Conservation (phyloP, 2,113 vertebrate genomes). For the Neofelis nebulosa region DNA sequence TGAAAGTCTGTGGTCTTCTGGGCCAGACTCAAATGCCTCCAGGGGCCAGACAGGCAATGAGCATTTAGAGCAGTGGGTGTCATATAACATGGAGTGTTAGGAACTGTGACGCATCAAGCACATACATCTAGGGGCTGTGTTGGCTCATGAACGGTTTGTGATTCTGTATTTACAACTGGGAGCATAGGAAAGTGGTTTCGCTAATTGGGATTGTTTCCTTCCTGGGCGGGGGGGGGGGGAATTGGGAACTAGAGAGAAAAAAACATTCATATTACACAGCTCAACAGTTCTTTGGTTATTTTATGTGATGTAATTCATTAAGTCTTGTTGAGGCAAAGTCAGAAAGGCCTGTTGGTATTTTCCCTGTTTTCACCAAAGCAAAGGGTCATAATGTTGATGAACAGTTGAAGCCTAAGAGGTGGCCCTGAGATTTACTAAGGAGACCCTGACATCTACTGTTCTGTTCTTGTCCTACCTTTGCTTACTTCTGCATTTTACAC, state of each 20-base stretch:
- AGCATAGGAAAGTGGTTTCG: background rate
- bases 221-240: too few species aligned
- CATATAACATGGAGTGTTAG: background rate
- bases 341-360: background rate
- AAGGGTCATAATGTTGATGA: background rate
- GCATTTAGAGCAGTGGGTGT: background rate
- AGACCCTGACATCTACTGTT: background rate
- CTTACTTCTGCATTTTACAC: background rate
- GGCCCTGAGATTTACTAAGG: background rate
- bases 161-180: background rate
- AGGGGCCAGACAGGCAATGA: background rate
- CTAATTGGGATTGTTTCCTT: background rate
- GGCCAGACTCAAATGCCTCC: background rate
- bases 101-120: background rate
- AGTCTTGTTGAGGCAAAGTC: background rate
- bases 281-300: background rate
- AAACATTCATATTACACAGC: background rate
- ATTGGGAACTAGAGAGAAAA: background rate
- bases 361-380: background rate
- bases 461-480: background rate
- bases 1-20: background rate
- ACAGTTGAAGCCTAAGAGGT: background rate
- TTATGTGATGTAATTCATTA: background rate
- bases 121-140: background rate
- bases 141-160: background rate